Base-by-base conservation (phyloP, 2,797 vertebrate species). In the Myripristis jacobus region DNA sequence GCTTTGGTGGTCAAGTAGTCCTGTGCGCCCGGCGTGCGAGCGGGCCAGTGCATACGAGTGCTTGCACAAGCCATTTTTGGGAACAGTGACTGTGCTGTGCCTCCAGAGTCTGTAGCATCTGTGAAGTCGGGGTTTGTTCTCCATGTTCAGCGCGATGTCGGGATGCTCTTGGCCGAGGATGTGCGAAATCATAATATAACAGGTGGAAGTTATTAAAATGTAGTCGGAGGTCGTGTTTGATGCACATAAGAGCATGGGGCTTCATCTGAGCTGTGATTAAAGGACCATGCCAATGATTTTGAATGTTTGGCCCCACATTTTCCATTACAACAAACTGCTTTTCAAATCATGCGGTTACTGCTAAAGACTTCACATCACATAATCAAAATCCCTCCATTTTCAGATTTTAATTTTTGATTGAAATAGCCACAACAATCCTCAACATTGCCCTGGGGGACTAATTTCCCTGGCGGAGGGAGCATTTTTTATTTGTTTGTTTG, bases 1-100 rank as follows among this genome's bases (percentile, higher is more conserved):
- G 59, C 60, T 67, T 51, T 64, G 12, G 48, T 66, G 46, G 21
- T 63, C 48, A 75, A 79, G 53, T 52, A 34, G 53, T 58, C 11
- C 5, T 41, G 44, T 69, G 27, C 29, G 18, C 15, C 12, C 48
- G 3, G 18, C 12, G 29, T 43, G 38, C 51, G 53, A 66, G 70
- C 29, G 22, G 38, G 57, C 62, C 19, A 62, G 36, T 68, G 50
- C 44, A 66, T 15, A 53, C 5, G 19, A 19, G 24, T 73, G 50
- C 64, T 66, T 66, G 47, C 9, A 21, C 4, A 46, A 61, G 36
- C 53, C 69, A 31, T 79, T n/a, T 75, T 48, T 3, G 43, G 67
- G 46, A 73, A 31, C 29, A 31, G 25, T 53, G 25, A 68, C 41
- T 53, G 25, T 54, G n/a, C 25, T 48, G 29, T 25, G 55, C 34